These are phyloP conservation scores for Aplysina aerophoba DNA, from an alignment of 37 sponge, comb jelly and placozoan species.

Conservation along the genomic window DNA sequence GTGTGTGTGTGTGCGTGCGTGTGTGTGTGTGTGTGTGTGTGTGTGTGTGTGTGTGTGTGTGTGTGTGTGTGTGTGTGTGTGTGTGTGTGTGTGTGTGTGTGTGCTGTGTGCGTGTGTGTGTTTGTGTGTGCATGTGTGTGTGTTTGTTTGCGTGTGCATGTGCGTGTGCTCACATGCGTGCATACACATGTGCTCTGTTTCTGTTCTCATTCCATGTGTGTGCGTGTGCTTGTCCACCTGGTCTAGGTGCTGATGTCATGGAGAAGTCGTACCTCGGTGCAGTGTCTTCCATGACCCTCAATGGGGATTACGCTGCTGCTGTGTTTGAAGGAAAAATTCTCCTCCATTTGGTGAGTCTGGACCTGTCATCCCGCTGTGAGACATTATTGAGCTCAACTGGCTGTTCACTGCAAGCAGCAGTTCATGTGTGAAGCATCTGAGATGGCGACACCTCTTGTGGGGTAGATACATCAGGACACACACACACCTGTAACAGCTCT, in stretches of 20 bases:
- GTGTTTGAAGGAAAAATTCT: constrained; percentile 82
- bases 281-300: constrained; percentile 67
- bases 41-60: neutral
- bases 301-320: constrained; percentile 86
- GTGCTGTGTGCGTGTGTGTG: neutral
- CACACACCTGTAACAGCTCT: no score
- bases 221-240: neutral
- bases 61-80: neutral
- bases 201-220: neutral
- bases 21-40: neutral
- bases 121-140: constrained; percentile 6
- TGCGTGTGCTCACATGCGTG: neutral
- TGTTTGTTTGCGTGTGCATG: neutral
- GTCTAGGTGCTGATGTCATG: constrained; percentile 39
- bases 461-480: no score
- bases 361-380: constrained; percentile 9
- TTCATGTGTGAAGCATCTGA: no score
- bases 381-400: constrained; percentile 1
- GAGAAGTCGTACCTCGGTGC: constrained; percentile 86
- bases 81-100: neutral
- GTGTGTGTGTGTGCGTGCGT: neutral
- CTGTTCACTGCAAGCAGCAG: neutral
- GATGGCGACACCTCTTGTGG: no score
- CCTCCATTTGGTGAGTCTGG: constrained; percentile 73
- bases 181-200: neutral